phyloP scores from a whole-genome alignment of 1,140 invertebrate species.

The Drosophila sp. region DNA sequence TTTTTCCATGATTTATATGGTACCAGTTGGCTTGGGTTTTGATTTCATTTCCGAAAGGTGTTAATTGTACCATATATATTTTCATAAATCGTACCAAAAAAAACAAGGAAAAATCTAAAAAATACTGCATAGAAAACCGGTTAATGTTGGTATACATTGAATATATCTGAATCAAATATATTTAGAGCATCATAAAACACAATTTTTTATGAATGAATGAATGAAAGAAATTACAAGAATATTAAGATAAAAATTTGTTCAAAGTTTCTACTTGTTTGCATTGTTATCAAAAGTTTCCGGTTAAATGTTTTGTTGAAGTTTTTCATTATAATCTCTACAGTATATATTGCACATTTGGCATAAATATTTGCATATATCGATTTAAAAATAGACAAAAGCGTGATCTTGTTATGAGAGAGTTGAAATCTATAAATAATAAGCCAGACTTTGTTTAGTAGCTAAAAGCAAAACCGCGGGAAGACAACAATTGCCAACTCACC shows the following conservation, averaged over 20 bases:
- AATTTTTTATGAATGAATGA: background rate
- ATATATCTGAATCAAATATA: background rate
- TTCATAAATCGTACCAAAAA: background rate
- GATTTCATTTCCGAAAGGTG: background rate
- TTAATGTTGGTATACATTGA: background rate
- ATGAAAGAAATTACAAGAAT: background rate
- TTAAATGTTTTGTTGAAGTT: too few relatives aligned
- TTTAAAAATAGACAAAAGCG: constrained; percentile 10
- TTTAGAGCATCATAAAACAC: background rate
- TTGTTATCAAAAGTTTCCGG: too few relatives aligned
- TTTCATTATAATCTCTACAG: background rate
- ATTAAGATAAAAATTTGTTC: too few relatives aligned
- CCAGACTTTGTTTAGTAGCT: constrained; percentile 11
- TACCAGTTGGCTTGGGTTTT: background rate
- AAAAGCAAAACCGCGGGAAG: background rate
- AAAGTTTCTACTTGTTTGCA: too few relatives aligned
- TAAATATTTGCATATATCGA: background rate
- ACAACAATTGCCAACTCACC: constrained; percentile 25
- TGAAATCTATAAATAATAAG: constrained; percentile 3
- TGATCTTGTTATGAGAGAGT: constrained; percentile 12
- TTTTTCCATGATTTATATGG: background rate
- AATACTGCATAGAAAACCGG: constrained; percentile 2
- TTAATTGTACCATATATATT: constrained; percentile 3
- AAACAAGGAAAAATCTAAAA: background rate
- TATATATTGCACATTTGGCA: constrained; percentile 2